phyloP scores from a whole-genome alignment of 2,797 vertebrate genomes.

The Hemibagrus guttatus region DNA sequence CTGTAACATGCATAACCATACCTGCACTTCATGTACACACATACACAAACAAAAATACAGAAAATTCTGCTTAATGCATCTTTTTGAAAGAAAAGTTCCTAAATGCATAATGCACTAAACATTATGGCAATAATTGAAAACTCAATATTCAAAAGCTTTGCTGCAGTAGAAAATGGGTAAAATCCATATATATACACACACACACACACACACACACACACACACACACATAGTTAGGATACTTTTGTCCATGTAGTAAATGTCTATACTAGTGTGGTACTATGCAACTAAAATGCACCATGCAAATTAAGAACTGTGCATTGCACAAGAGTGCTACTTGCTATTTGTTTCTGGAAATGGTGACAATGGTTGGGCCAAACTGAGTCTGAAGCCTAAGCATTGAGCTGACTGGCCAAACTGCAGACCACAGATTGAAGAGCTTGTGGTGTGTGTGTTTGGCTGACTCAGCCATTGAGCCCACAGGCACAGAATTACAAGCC shows the following conservation, averaged over 20 bases:
- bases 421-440: constrained; percentile 54
- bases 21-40: constrained; percentile 12
- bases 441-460: constrained; percentile 58
- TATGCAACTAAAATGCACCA: not conserved
- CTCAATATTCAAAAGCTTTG: not conserved
- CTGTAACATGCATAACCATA: not conserved
- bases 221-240: not conserved
- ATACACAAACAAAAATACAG: not conserved
- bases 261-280: not conserved
- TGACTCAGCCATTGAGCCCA: constrained; percentile 66
- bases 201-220: too few species aligned
- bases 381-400: constrained; percentile 41
- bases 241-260: not conserved
- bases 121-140: not conserved
- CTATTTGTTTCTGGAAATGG: constrained; percentile 21
- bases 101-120: not conserved
- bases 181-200: not conserved
- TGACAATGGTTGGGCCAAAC: constrained; percentile 22
- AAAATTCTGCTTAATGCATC: not conserved
- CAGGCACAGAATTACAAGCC: constrained; percentile 56
- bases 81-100: not conserved
- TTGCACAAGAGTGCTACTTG: not conserved
- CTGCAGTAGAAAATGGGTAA: not conserved
- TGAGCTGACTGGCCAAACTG: constrained; percentile 39
- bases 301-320: not conserved